Evolutionary conservation across 2,888 invertebrate genomes (phyloP).

Genomic region (Lathronympha strigana): DNA sequence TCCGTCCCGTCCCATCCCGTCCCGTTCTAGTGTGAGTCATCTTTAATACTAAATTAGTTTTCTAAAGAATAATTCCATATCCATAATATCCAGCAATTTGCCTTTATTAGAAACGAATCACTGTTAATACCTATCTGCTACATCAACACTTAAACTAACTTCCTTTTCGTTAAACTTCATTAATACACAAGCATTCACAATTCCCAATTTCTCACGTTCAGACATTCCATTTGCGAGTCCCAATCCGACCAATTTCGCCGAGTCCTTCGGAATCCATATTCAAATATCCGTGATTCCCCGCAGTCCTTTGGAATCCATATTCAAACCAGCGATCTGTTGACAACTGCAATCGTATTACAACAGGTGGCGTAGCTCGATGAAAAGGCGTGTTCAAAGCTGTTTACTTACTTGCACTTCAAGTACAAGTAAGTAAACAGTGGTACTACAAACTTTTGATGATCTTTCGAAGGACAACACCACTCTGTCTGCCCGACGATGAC

Average conservation of each 20-base stretch:
- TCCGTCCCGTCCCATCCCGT: no score
- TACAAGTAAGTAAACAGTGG: background rate
- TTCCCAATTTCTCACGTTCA: slow-evolving; percentile 31
- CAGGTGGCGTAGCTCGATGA: slow-evolving; percentile 54
- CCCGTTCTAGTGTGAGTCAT: no score
- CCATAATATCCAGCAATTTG: no score
- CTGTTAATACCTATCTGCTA: no score
- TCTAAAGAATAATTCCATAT: no score
- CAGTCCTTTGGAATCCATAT: slow-evolving; percentile 46
- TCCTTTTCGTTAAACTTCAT: background rate
- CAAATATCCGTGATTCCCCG: background rate
- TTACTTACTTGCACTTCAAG: slow-evolving; percentile 38
- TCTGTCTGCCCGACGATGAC: no score
- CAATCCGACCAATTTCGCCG: slow-evolving; percentile 45
- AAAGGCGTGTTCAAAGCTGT: slow-evolving; percentile 41
- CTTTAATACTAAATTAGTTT: no score
- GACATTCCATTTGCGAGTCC: slow-evolving; percentile 31
- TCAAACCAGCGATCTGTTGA: slow-evolving; percentile 52
- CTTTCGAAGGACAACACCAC: background rate
- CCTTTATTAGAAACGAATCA: no score
- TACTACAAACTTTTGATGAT: no score
- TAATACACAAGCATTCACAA: slow-evolving; percentile 6
- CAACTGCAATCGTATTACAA: slow-evolving; percentile 58
- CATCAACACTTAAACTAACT: no score
- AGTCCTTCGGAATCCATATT: background rate